Evolutionary conservation across 2,888 invertebrate genomes (phyloP).

Genomic region (Heliconius ethilla): DNA sequence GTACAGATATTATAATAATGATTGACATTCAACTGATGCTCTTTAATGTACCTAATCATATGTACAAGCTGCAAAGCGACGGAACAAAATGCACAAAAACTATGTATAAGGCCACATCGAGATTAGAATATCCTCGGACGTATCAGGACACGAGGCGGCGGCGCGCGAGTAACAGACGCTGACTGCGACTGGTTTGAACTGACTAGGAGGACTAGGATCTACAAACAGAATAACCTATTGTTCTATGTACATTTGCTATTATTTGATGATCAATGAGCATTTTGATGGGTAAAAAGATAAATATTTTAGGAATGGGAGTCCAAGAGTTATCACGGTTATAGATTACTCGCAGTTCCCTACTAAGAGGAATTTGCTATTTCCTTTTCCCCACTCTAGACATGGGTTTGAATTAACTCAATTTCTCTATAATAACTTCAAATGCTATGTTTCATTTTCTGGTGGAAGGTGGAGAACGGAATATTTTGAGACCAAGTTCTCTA

Average conservation of each 20-base stretch:
- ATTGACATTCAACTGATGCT: neutral
- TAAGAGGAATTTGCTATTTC: neutral
- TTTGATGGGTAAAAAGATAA: too few species aligned
- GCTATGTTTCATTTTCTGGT: too few species aligned
- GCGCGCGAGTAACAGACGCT: neutral
- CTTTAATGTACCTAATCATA: neutral
- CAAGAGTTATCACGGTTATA: too few species aligned
- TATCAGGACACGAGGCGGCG: slow-evolving; percentile 10
- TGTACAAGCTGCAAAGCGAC: neutral
- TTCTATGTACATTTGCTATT: too few species aligned
- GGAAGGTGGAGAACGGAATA: too few species aligned
- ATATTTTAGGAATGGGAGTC: too few species aligned
- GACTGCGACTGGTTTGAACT: slow-evolving; percentile 11
- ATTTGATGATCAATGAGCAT: too few species aligned
- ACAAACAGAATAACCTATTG: too few species aligned
- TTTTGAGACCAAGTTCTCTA: neutral
- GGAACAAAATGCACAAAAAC: neutral
- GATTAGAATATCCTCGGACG: slow-evolving; percentile 12
- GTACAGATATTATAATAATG: neutral
- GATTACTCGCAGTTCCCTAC: too few species aligned
- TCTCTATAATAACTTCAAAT: too few species aligned
- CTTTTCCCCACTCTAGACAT: neutral
- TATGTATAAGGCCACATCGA: neutral
- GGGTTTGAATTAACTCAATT: too few species aligned
- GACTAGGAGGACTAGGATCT: too few species aligned